Percentiles rank a stretch among this genome's conserved stretches.
Conservation (phyloP, 2,113 vertebrate species). For the Sphyrna mokarran region DNA sequence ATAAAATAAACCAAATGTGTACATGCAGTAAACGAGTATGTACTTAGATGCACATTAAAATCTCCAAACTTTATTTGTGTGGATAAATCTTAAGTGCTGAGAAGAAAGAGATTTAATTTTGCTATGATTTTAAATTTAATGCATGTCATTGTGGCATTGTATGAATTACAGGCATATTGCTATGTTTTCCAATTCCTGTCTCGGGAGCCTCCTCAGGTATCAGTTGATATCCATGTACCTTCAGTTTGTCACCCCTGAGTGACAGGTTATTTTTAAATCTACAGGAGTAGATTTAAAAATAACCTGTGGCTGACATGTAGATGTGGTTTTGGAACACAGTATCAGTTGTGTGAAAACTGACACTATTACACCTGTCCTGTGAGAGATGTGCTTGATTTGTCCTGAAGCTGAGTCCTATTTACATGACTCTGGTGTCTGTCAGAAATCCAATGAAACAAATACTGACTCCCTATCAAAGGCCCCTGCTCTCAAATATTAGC, state of each 20-base stretch:
- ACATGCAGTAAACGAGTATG: not conserved
- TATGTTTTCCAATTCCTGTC: not conserved
- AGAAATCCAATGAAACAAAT: not conserved
- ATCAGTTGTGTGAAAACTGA: not conserved
- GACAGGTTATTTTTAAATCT: too few relatives aligned
- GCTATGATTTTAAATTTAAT: not conserved
- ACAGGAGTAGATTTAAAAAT: not conserved
- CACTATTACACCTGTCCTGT: not conserved
- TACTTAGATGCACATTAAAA: not conserved
- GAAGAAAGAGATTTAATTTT: not conserved
- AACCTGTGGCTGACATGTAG: not conserved
- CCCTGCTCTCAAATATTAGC: not conserved
- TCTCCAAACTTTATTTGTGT: not conserved
- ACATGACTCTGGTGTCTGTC: not conserved
- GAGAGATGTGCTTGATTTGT: not conserved
- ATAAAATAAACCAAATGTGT: not conserved
- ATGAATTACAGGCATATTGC: not conserved
- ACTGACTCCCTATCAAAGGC: not conserved
- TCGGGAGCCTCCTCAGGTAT: not conserved
- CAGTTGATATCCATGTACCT: not conserved
- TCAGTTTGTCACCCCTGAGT: not conserved
- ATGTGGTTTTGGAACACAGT: not conserved
- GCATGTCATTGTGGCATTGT: not conserved
- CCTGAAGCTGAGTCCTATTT: not conserved
- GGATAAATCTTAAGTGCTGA: not conserved